A percentile compares a stretch with the other conserved stretches of the same genome.
Evolutionary conservation across 1,140 invertebrate species (phyloP).

Genomic region (Caligus rogercresseyi): DNA sequence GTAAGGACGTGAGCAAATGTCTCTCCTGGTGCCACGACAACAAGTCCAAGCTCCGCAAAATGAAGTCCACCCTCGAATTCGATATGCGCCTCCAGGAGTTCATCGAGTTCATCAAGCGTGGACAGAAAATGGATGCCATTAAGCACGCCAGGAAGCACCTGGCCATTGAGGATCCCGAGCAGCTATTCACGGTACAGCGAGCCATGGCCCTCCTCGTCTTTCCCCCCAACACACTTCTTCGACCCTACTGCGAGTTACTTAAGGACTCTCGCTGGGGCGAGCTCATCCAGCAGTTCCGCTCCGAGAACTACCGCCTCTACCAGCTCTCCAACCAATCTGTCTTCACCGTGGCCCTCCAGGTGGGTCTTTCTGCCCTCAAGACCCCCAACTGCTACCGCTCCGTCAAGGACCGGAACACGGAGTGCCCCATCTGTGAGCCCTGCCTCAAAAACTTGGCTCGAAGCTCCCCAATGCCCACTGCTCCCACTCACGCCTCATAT

Average conservation of each 20-base stretch:
- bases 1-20: constrained; percentile 64
- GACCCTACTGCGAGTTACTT: constrained; percentile 48
- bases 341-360: constrained; percentile 73
- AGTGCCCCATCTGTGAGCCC: constrained; percentile 82
- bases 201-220: constrained; percentile 90
- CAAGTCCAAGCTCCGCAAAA: constrained; percentile 80
- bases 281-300: constrained; percentile 72
- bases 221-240: constrained; percentile 48
- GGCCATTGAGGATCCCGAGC: constrained; percentile 62
- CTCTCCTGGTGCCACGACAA: constrained; percentile 95
- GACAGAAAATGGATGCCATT: constrained; percentile 72
- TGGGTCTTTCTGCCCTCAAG: constrained; percentile 83
- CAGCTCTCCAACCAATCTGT: constrained; percentile 77
- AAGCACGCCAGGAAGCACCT: constrained; percentile 85
- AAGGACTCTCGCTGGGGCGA: constrained; percentile 53
- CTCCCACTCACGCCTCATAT: constrained; percentile 80
- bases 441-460: constrained; percentile 69
- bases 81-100: constrained; percentile 54
- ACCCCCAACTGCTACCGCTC: constrained; percentile 47
- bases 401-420: constrained; percentile 42
- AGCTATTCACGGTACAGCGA: constrained; percentile 67
- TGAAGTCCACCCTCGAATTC: constrained; percentile 75
- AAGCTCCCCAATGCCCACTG: constrained; percentile 84
- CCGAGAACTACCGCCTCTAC: constrained; percentile 82
- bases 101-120: constrained; percentile 72